Evolutionary conservation across 2,888 invertebrate species (phyloP).

Genomic region (Crioceris asparagi): DNA sequence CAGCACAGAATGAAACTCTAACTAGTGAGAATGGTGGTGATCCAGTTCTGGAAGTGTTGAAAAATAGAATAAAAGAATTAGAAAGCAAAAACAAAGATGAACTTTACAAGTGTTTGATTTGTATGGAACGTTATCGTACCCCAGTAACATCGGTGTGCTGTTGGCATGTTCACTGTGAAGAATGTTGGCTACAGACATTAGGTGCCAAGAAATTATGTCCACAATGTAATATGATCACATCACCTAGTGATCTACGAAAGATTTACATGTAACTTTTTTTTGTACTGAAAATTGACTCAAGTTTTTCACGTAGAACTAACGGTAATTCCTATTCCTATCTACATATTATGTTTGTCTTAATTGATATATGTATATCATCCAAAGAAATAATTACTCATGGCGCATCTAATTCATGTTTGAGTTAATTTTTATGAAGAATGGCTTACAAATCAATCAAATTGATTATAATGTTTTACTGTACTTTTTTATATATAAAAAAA

Average conservation of each 20-base stretch:
- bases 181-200: conserved; percentile 60
- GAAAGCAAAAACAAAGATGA: conserved; percentile 50
- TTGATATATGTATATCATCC: too few species aligned
- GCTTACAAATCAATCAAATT: too few species aligned
- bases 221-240: conserved; percentile 88
- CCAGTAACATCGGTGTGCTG: conserved; percentile 90
- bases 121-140: conserved; percentile 73
- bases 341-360: too few species aligned
- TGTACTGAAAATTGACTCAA: too few species aligned
- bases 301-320: too few species aligned
- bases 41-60: conserved; percentile 60
- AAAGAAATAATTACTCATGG: too few species aligned
- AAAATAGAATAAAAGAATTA: conserved; percentile 63
- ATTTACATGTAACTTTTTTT: conserved; percentile 62
- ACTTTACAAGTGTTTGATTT: conserved; percentile 79
- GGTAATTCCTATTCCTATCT: too few species aligned
- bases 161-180: conserved; percentile 94
- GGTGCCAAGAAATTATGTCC: conserved; percentile 90
- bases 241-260: conserved; percentile 71
- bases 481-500: too few species aligned
- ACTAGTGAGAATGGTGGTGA: conserved; percentile 25
- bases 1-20: conserved; percentile 10
- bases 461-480: too few species aligned
- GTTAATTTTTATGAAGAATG: too few species aligned
- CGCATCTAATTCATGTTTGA: too few species aligned